Conservation (phyloP, 1,140 invertebrate species). For the Drosophila pectinifera region DNA sequence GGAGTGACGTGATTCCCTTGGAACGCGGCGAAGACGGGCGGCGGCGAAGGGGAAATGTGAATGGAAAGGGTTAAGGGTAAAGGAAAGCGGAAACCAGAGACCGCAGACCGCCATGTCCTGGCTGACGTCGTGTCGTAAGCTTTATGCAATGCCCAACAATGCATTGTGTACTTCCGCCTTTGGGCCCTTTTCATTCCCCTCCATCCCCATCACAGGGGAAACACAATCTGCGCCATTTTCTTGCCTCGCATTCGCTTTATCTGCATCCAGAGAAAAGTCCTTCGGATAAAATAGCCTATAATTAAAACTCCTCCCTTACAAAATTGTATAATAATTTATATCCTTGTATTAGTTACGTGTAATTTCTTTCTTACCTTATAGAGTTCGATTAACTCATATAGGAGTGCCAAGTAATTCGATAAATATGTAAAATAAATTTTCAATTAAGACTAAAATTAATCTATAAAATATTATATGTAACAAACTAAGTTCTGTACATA, state of each 20-base stretch:
- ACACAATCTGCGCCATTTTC: slow-evolving; percentile 74
- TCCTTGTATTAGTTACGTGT: no score
- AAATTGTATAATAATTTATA: not conserved
- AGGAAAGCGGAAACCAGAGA: slow-evolving; percentile 18
- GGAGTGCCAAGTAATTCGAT: no score
- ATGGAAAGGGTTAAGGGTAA: not conserved
- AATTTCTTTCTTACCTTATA: no score
- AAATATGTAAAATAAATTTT: no score
- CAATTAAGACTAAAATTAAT: no score
- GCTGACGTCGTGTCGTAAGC: slow-evolving; percentile 51
- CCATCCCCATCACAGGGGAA: slow-evolving; percentile 7
- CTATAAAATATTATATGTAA: no score
- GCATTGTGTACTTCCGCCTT: slow-evolving; percentile 31
- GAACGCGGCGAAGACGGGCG: not conserved
- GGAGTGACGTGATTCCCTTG: slow-evolving; percentile 48
- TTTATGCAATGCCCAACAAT: slow-evolving; percentile 62
- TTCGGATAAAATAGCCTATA: no score
- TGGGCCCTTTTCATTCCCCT: not conserved
- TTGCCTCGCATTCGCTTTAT: slow-evolving; percentile 64
- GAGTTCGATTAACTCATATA: no score
- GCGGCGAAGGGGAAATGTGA: not conserved
- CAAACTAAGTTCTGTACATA: no score
- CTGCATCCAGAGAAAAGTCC: slow-evolving; percentile 11
- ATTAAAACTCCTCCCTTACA: no score
- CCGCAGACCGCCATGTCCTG: slow-evolving; percentile 42